These are phyloP conservation scores for Latrodectus elegans DNA, from an alignment of 2,888 invertebrate genomes.

Conservation along the genomic window DNA sequence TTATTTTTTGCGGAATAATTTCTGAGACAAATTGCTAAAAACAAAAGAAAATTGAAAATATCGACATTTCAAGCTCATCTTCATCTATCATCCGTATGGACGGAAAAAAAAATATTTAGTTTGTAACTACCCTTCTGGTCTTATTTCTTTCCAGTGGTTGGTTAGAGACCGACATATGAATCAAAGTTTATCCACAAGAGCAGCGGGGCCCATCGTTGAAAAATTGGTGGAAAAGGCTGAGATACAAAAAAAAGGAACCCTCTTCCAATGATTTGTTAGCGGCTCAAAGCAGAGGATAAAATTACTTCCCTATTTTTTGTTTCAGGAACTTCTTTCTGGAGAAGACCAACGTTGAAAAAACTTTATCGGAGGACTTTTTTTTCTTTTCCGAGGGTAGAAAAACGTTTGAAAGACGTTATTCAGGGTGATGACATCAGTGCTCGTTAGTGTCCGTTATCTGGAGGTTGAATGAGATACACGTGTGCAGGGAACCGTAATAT, in stretches of 20 bases:
- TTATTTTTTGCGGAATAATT: too few relatives aligned
- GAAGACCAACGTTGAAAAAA: neutral
- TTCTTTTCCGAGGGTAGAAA: neutral
- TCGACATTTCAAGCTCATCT: too few relatives aligned
- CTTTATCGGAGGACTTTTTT: neutral
- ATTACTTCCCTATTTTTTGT: neutral
- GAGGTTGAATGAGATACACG: constrained; percentile 12
- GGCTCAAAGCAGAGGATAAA: neutral
- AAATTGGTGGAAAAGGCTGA: neutral
- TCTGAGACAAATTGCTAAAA: too few relatives aligned
- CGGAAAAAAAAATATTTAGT: too few relatives aligned
- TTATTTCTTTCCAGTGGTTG: too few relatives aligned
- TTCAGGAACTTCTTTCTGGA: neutral
- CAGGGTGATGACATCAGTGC: constrained; percentile 28
- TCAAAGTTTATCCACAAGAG: neutral
- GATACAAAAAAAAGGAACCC: neutral
- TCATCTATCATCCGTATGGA: too few relatives aligned
- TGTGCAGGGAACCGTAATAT: constrained; percentile 9
- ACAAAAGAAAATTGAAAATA: too few relatives aligned
- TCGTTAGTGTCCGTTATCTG: constrained; percentile 37
- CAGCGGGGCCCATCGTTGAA: neutral
- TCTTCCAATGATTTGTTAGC: neutral
- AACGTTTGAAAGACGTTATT: constrained; percentile 36
- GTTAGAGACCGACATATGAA: too few relatives aligned
- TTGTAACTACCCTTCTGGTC: too few relatives aligned